Base-by-base conservation (phyloP, 2,797 vertebrate genomes). In the Lutjanus campechanus region DNA sequence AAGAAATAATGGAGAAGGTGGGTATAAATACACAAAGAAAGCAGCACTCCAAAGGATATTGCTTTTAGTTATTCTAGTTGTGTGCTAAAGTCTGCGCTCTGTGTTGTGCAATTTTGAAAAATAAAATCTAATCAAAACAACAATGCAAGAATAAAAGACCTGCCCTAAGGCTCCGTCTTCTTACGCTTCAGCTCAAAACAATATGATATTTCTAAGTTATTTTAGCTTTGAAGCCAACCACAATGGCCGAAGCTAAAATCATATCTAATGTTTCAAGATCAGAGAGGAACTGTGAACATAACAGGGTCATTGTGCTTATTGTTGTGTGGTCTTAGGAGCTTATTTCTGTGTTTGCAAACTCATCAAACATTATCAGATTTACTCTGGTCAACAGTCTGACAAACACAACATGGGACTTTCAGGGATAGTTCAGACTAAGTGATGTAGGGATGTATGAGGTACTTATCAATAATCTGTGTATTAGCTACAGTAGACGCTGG, bases 81-180 rank as follows among this genome's bases (percentile, higher is more conserved):
- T 85, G 83, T 87, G 79, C 82, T 83, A 83, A 85, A 88, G 88
- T 85, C 85, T 89, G 84, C 43, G 70, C 66, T 76, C 25, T 87
- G 89, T 85, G 75, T 91, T 86, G 87, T 90, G 88, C 83, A 93
- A 87, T 92, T 93, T 91, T 87, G 85, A 92, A 92, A 93, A 91
- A 92, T 90, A 87, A 91, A 94, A 94, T 94, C 89, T 85, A 87
- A 95, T 94, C 95, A 95, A 93, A 95, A 87, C 89, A 90, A 91
- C 89, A 94, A 91, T 77, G 80, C 63, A 83, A 81, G 87, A 88
- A 88, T 90, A 91, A 88, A 92, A 90, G 79, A 84, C 62, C 81
- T 84, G 79, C 74, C 85, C 79, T 63, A 59, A 85, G 86, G 86
- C 86, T 81, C 79, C 25, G 22, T 86, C 78, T 82, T 86, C 78